Evolutionary conservation across 2,888 invertebrate species (phyloP).

Genomic region (Apoderus coryli): DNA sequence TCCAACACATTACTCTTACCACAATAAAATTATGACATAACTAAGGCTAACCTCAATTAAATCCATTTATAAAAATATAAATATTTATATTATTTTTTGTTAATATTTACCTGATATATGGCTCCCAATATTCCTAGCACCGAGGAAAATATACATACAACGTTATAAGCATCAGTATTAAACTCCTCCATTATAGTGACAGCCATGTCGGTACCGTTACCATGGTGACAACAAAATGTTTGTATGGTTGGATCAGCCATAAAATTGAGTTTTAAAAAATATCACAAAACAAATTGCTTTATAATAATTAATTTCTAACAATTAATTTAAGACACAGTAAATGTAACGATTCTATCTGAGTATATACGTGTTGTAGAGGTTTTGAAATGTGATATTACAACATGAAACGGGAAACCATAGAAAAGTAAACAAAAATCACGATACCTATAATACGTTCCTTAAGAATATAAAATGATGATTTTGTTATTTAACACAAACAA

Average conservation of each 20-base stretch:
- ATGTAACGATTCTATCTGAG: too few relatives aligned
- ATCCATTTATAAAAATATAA: constrained; percentile 1
- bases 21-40: constrained; percentile 1
- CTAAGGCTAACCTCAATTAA: constrained; percentile 3
- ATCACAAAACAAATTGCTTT: background rate
- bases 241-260: constrained; percentile 79
- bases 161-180: constrained; percentile 59
- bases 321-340: too few relatives aligned
- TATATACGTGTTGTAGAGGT: too few relatives aligned
- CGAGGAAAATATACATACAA: constrained; percentile 58
- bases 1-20: background rate
- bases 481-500: too few relatives aligned
- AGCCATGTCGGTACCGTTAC: constrained; percentile 47
- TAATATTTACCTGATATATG: constrained; percentile 52
- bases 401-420: too few relatives aligned
- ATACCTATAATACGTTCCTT: too few relatives aligned
- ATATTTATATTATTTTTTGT: constrained; percentile 1
- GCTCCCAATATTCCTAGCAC: constrained; percentile 60
- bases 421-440: too few relatives aligned
- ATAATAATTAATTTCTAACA: too few relatives aligned
- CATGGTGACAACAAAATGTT: constrained; percentile 62
- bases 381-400: too few relatives aligned
- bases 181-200: constrained; percentile 55
- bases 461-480: too few relatives aligned
- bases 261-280: constrained; percentile 2